Evolutionary conservation across 2,797 vertebrate genomes (phyloP).

Genomic region (Enteromius afrohamiltoni): DNA sequence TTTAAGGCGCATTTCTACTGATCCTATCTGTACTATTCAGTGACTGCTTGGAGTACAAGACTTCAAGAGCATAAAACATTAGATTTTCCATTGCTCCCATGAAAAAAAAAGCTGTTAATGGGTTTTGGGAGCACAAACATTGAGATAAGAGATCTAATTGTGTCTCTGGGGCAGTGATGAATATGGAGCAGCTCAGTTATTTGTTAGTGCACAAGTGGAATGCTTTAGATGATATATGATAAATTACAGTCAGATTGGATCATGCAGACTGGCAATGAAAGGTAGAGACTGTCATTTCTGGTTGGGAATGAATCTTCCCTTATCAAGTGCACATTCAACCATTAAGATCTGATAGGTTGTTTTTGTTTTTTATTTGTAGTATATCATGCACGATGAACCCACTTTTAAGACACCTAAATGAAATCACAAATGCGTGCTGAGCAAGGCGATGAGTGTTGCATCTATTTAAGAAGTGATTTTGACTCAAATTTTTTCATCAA

Average conservation of each 20-base stretch:
- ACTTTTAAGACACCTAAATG: not conserved
- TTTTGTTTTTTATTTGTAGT: not conserved
- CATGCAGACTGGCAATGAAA: slow-evolving; percentile 12
- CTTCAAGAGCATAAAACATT: not conserved
- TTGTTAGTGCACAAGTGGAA: slow-evolving; percentile 28
- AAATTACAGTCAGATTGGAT: slow-evolving; percentile 23
- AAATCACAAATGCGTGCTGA: not conserved
- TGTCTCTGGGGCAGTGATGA: slow-evolving; percentile 71
- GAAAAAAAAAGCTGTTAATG: slow-evolving; percentile 12
- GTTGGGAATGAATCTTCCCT: not conserved
- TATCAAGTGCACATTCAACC: not conserved
- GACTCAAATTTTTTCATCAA: not conserved
- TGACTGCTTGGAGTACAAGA: not conserved
- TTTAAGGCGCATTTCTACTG: slow-evolving; percentile 31
- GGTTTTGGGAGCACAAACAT: slow-evolving; percentile 32
- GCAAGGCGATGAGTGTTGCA: not conserved
- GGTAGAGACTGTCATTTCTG: slow-evolving; percentile 6
- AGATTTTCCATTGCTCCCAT: slow-evolving; percentile 10
- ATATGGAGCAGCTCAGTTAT: slow-evolving; percentile 55
- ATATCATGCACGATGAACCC: not conserved
- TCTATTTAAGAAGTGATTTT: not conserved
- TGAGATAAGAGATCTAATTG: slow-evolving; percentile 70
- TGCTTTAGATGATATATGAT: slow-evolving; percentile 34
- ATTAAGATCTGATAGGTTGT: not conserved
- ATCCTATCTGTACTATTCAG: slow-evolving; percentile 14